Evolutionary conservation across 2,888 invertebrate species (phyloP).

Genomic region (Gari tellinella): DNA sequence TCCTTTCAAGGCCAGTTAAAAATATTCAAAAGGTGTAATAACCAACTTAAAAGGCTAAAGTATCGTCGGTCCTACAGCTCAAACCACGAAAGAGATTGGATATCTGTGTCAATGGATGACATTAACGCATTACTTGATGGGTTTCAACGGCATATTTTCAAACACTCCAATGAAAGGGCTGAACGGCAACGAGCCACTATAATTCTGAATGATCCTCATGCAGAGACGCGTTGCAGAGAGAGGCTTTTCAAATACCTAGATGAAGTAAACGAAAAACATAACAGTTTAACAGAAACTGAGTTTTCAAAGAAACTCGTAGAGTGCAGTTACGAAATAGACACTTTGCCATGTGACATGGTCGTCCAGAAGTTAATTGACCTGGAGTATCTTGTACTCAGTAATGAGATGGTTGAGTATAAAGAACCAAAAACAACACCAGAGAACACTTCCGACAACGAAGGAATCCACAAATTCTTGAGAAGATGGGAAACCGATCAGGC

Average conservation of each 20-base stretch:
- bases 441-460: no score
- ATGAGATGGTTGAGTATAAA: no score
- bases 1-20: slow-evolving; percentile 9
- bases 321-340: slow-evolving; percentile 15
- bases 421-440: no score
- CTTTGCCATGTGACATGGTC: slow-evolving; percentile 13
- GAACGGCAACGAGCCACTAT: slow-evolving; percentile 16
- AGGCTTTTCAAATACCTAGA: slow-evolving; percentile 1
- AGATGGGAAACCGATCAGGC: no score
- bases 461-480: no score
- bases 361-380: slow-evolving; percentile 5
- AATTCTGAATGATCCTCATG: slow-evolving; percentile 12
- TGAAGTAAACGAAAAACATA: background rate
- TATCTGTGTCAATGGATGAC: background rate
- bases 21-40: background rate
- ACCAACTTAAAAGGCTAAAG: no score
- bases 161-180: slow-evolving; percentile 3
- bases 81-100: background rate
- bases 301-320: slow-evolving; percentile 12
- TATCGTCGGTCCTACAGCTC: background rate
- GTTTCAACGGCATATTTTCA: slow-evolving; percentile 21
- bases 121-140: slow-evolving; percentile 10
- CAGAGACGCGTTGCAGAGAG: slow-evolving; percentile 19
- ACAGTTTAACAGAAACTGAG: slow-evolving; percentile 9
- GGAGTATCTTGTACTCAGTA: slow-evolving; percentile 20